Base-by-base conservation (phyloP, 2,888 invertebrate species). In the Notocelia uddmanniana region DNA sequence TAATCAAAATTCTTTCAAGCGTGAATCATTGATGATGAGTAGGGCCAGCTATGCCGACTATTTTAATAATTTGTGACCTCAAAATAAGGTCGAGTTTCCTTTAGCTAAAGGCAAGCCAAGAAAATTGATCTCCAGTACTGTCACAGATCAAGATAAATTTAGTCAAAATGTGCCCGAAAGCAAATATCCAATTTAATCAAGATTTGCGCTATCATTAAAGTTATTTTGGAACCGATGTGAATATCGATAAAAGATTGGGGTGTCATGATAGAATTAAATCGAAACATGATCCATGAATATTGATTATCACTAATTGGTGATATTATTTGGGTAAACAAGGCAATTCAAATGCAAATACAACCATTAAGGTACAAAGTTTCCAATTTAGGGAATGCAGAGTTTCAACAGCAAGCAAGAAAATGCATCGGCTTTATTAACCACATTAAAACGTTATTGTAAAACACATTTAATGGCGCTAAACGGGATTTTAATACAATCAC, bases 231-330 rank as follows among this genome's bases (percentile, higher is more conserved):
- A 66, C 48, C 34, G 66, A 62, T 55, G 31, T 59, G 11, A 6
- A 48, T 48, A 41, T 18, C 55, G 37, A 68, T 67, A 55, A 57
- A 23, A 72, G 19, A 68, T 67, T 45, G 19, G 9, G 23, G 60
- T 62, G 26, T 37, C 60, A 15, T 19, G 57, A 68, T 68, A 67
- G 34, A 55, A 41, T 21, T 68, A 50, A 70, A 52, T 59, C 19
- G 18, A 50, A 57, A 68, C 54, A 45, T 58, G 73, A 34, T 60
- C 64, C 62, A 76, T 79, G 76, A 76, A 79, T 79, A 79, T 77
- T 75, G 72, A 79, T 77, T 74, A 59, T 58, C 45, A 52, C 69
- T 74, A 74, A 76, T 76, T 79, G 75, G 74, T 70, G 72, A 63
- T 69, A 74, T 73, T 54, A 54, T 72, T 67, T 60, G 34, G 54